These are phyloP conservation scores for Cyphomyrmex costatus DNA, from an alignment of 1,140 invertebrate genomes.

Conservation along the genomic window DNA sequence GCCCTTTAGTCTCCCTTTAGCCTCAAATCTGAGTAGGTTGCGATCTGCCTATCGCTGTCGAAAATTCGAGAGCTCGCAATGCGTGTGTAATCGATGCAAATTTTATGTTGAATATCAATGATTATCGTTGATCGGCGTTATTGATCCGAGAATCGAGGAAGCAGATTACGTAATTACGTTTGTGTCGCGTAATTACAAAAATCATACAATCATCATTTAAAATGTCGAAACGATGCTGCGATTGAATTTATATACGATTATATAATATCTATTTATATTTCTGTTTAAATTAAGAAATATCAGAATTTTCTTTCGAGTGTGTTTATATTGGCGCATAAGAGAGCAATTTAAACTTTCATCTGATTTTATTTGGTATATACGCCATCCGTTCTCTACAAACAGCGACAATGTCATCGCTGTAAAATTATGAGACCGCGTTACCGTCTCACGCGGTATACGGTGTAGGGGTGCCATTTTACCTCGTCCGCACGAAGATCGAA, in stretches of 20 bases:
- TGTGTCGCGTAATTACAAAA: neutral
- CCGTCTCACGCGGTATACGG: constrained; percentile 52
- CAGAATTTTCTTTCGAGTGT: neutral
- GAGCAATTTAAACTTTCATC: constrained; percentile 36
- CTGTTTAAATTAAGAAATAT: constrained; percentile 25
- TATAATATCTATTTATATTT: neutral
- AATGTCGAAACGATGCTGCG: too few species aligned
- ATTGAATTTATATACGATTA: too few species aligned
- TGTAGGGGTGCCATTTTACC: constrained; percentile 61
- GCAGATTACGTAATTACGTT: constrained; percentile 1
- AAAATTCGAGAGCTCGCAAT: constrained; percentile 76
- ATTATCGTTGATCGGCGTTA: neutral
- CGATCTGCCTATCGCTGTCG: constrained; percentile 71
- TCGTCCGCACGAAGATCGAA: constrained; percentile 74
- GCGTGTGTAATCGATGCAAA: constrained; percentile 83
- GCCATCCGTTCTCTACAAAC: constrained; percentile 33
- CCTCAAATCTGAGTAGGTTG: constrained; percentile 82
- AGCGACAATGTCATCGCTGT: constrained; percentile 79
- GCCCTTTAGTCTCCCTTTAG: constrained; percentile 50
- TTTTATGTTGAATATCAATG: constrained; percentile 83
- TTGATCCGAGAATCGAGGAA: constrained; percentile 20
- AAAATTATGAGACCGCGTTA: constrained; percentile 77
- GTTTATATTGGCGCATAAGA: neutral
- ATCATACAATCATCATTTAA: neutral
- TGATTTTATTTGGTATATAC: constrained; percentile 48